Conservation (phyloP, 2,113 vertebrate genomes). For the Cavia aperea region DNA sequence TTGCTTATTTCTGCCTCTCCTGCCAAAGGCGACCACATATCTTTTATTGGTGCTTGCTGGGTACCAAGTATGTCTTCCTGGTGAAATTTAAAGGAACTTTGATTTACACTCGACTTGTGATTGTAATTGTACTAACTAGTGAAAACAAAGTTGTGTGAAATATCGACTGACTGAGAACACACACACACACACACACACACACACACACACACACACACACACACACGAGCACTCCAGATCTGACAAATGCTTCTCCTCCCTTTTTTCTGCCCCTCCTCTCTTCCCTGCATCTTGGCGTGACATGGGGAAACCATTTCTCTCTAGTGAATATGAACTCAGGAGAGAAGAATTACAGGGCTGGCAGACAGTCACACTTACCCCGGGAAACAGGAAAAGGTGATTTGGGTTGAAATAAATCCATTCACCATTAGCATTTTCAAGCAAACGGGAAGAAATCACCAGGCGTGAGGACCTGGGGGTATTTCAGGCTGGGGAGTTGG, state of each 20-base stretch:
- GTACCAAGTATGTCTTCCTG: slow-evolving; percentile 61
- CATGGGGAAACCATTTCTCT: slow-evolving; percentile 18
- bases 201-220: too few relatives aligned
- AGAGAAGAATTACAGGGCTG: slow-evolving; percentile 50
- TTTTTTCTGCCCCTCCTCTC: not conserved
- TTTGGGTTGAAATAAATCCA: slow-evolving; percentile 54
- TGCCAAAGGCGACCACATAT: slow-evolving; percentile 81
- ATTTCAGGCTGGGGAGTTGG: not conserved
- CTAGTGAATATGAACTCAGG: slow-evolving; percentile 23
- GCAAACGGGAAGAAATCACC: not conserved
- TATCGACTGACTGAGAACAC: slow-evolving; percentile 34
- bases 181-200: fast-evolving
- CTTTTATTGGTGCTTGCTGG: slow-evolving; percentile 71
- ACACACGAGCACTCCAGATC: not conserved
- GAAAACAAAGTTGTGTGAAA: slow-evolving; percentile 72
- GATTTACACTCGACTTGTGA: slow-evolving; percentile 74
- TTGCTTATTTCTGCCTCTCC: slow-evolving; percentile 82
- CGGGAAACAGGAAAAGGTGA: slow-evolving; percentile 16
- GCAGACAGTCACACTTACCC: slow-evolving; percentile 40
- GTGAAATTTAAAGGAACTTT: slow-evolving; percentile 76
- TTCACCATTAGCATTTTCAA: slow-evolving; percentile 38
- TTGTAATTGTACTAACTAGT: slow-evolving; percentile 71
- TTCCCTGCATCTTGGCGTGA: not conserved
- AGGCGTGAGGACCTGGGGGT: not conserved
- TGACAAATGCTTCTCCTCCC: not conserved